A percentile compares a stretch with the other conserved stretches of the same genome.
phyloP scores from a whole-genome alignment of 2,113 vertebrate genomes.

The Pachypanchax playfairii region DNA sequence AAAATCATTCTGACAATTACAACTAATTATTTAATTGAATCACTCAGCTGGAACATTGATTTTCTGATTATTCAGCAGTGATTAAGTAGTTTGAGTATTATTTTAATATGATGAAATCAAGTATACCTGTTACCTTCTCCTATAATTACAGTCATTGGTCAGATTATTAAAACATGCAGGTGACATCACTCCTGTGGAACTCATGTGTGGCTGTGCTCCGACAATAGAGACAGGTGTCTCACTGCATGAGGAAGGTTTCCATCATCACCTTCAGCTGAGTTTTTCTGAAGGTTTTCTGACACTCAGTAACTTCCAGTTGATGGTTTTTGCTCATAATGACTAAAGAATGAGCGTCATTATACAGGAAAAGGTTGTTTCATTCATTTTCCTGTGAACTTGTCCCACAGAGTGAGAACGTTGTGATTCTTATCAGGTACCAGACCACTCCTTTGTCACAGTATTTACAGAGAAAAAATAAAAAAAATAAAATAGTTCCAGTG shows the following conservation, averaged over 20 bases:
- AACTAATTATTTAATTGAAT: too few relatives aligned
- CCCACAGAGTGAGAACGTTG: constrained; percentile 8
- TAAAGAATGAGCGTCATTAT: constrained; percentile 7
- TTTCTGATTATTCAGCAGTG: not conserved
- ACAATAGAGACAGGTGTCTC: not conserved
- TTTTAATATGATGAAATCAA: too few relatives aligned
- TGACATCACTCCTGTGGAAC: not conserved
- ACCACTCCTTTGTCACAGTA: not conserved
- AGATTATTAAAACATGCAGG: not conserved
- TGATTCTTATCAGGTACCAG: not conserved
- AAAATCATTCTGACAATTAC: too few relatives aligned
- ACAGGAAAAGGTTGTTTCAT: not conserved
- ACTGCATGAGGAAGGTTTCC: not conserved
- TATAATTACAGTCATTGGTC: constrained; percentile 1
- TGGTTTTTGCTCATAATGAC: constrained; percentile 15
- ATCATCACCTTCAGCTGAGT: constrained; percentile 14
- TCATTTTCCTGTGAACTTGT: constrained; percentile 2
- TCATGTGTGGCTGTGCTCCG: constrained; percentile 4
- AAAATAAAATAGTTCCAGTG: not conserved
- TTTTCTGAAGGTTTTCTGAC: constrained; percentile 5
- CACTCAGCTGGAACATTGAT: too few relatives aligned
- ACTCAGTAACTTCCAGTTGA: constrained; percentile 14
- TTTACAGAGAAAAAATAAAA: not conserved
- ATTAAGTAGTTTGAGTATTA: not conserved
- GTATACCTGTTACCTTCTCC: constrained; percentile 5